A percentile compares a stretch with the other conserved stretches of the same genome.
These are phyloP conservation scores for Trachelus troglodyta DNA, from an alignment of 2,888 invertebrate genomes.

Conservation along the genomic window DNA sequence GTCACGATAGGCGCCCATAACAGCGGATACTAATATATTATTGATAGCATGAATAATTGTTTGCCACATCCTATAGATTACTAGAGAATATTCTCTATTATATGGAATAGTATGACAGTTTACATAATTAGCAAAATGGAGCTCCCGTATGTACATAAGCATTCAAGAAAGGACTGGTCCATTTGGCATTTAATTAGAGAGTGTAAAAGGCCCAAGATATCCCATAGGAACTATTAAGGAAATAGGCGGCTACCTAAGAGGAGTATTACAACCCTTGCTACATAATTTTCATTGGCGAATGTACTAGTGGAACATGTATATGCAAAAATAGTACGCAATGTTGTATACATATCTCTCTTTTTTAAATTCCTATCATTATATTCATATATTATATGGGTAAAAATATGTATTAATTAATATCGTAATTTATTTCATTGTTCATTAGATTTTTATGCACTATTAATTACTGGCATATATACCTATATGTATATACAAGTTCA, in stretches of 20 bases:
- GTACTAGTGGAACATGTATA: background rate
- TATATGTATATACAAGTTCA: too few species aligned
- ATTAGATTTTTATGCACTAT: too few species aligned
- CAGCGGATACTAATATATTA: conserved; percentile 26
- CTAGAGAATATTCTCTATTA: background rate
- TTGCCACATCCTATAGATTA: background rate
- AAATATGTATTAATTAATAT: too few species aligned
- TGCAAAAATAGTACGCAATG: background rate
- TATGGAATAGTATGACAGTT: background rate
- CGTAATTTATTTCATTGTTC: too few species aligned
- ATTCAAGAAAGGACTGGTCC: background rate
- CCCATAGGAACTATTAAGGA: background rate
- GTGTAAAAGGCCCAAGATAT: background rate
- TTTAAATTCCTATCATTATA: background rate
- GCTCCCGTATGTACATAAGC: background rate
- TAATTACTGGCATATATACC: too few species aligned
- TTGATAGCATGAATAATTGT: background rate
- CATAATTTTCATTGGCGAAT: background rate
- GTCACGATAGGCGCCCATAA: conserved; percentile 38
- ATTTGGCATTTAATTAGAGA: background rate
- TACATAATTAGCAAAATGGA: background rate
- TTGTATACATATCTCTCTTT: background rate
- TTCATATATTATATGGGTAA: background rate
- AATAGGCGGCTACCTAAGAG: background rate
- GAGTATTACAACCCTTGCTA: background rate